Evolutionary conservation across 2,888 invertebrate genomes (phyloP).

Genomic region (Eupithecia insigniata): DNA sequence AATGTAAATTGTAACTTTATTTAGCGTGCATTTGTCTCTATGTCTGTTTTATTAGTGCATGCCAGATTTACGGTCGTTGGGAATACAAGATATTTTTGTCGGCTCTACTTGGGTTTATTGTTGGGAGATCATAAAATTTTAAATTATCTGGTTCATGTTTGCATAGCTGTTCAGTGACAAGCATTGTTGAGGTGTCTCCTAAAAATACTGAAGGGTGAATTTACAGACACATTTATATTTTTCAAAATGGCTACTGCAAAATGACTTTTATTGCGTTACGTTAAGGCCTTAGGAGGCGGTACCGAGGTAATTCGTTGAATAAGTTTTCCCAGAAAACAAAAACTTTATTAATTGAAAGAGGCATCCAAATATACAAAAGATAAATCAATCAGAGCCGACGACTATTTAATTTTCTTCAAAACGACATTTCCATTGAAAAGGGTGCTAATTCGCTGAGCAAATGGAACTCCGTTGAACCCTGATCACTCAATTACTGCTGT

Average conservation of each 20-base stretch:
- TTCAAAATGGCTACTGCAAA: neutral
- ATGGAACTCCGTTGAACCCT: conserved; percentile 21
- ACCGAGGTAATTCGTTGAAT: neutral
- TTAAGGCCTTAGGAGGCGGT: neutral
- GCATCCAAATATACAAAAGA: conserved; percentile 15
- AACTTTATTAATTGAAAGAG: conserved; percentile 2
- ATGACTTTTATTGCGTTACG: neutral
- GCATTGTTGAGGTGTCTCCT: neutral
- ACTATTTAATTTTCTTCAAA: conserved; percentile 24
- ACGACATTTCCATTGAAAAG: conserved; percentile 25
- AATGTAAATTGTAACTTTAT: conserved; percentile 73
- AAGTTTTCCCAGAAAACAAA: neutral
- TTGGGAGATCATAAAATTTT: conserved; percentile 21
- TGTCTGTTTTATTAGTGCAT: conserved; percentile 71
- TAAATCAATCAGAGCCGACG: conserved; percentile 11
- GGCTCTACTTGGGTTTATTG: conserved; percentile 23
- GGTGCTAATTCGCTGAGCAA: conserved; percentile 31
- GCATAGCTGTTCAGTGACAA: conserved; percentile 13
- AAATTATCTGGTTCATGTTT: conserved; percentile 18
- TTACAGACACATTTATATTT: too few species aligned
- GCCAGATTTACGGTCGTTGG: conserved; percentile 67
- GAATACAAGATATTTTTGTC: conserved; percentile 62
- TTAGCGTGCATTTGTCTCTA: conserved; percentile 70
- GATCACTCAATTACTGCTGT: conserved; percentile 38
- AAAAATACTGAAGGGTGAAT: too few species aligned